These are phyloP conservation scores for Caenorhabditis sp. DNA, from an alignment of 2,888 invertebrate genomes.

Conservation along the genomic window DNA sequence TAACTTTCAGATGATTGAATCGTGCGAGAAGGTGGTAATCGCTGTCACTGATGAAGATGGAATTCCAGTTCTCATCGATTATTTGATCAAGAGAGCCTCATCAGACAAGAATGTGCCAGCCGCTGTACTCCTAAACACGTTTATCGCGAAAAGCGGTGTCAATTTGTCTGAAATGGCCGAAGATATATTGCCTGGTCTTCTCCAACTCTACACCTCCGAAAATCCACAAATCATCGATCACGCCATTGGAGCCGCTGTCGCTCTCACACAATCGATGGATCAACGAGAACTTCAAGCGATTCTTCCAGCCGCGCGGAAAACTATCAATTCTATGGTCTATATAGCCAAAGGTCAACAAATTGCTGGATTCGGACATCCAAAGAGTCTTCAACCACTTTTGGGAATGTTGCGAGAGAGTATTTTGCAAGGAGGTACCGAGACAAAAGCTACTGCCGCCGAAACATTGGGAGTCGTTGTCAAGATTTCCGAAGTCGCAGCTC, in stretches of 20 bases:
- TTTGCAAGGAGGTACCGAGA: conserved; percentile 73
- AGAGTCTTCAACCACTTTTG: conserved; percentile 89
- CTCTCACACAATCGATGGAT: conserved; percentile 80
- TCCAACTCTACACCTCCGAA: conserved; percentile 79
- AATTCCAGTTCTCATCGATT: conserved; percentile 86
- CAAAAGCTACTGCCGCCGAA: conserved; percentile 92
- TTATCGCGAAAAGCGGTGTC: conserved; percentile 52
- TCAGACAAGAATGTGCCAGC: conserved; percentile 85
- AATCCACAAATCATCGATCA: conserved; percentile 84
- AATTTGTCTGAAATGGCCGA: conserved; percentile 45
- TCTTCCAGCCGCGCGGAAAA: conserved; percentile 42
- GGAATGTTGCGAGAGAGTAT: conserved; percentile 96
- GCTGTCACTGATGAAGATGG: conserved; percentile 86
- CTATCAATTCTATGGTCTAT: conserved; percentile 42
- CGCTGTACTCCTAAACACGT: conserved; percentile 71
- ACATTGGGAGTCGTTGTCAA: conserved; percentile 84
- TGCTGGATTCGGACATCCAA: conserved; percentile 62
- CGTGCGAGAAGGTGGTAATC: conserved; percentile 79
- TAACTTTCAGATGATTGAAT: conserved; percentile 52
- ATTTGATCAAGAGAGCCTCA: conserved; percentile 81
- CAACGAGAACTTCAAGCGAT: conserved; percentile 15
- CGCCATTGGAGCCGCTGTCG: conserved; percentile 89
- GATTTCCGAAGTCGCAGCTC: conserved; percentile 46
- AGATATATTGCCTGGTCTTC: conserved; percentile 50
- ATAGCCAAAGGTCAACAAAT: conserved; percentile 46